Conservation (phyloP, 2,797 vertebrate genomes). For the Sebastiscus tertius region DNA sequence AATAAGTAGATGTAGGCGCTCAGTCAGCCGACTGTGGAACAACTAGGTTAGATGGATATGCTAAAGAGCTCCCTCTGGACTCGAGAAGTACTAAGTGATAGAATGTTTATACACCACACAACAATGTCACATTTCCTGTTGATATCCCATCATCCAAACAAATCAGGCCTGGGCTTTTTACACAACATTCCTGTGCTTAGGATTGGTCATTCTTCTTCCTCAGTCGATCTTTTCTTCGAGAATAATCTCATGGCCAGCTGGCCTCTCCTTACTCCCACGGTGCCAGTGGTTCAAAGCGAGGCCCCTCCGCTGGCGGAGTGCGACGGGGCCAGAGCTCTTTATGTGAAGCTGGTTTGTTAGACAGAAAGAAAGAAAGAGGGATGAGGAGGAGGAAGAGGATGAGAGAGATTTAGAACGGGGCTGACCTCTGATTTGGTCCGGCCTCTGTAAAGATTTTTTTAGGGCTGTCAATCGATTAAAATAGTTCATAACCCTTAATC, state of each 20-base stretch:
- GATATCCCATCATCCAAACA: background rate
- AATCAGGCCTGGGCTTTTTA: background rate
- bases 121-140: conserved; percentile 36
- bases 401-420: background rate
- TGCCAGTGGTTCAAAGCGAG: conserved; percentile 41
- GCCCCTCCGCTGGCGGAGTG: conserved; percentile 26
- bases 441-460: background rate
- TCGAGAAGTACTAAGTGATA: background rate
- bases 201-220: background rate
- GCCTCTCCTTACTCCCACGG: conserved; percentile 16
- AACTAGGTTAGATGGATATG: conserved; percentile 16
- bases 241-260: conserved; percentile 37
- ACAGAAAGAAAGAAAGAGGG: background rate
- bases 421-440: background rate
- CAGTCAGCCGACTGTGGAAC: background rate
- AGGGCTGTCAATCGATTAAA: too few relatives aligned
- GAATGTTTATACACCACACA: conserved; percentile 11
- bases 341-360: conserved; percentile 3
- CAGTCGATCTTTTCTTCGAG: conserved; percentile 10
- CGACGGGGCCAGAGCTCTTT: background rate
- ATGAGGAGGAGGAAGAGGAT: conserved; percentile 8
- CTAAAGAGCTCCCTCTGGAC: background rate
- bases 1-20: conserved; percentile 36
- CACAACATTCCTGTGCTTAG: background rate
- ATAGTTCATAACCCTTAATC: too few relatives aligned